Percentiles rank a stretch among this genome's conserved stretches.
These are phyloP conservation scores for Drosophila sturtevanti DNA, from an alignment of 1,140 invertebrate species.

Conservation along the genomic window DNA sequence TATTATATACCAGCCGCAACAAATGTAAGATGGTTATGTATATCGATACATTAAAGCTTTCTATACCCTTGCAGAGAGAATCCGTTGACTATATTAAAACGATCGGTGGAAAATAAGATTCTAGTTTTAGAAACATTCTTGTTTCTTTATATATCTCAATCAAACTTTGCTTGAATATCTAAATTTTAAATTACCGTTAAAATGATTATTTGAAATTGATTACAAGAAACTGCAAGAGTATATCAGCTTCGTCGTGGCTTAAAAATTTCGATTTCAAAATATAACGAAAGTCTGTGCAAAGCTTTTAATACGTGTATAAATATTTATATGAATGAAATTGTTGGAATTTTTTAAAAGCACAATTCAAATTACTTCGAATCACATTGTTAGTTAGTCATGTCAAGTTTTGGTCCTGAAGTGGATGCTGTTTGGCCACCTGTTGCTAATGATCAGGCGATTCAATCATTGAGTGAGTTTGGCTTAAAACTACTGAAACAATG, in stretches of 20 bases:
- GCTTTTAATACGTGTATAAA: background rate
- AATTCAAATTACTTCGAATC: background rate
- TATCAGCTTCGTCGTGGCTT: background rate
- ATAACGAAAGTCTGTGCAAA: background rate
- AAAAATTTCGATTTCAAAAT: background rate
- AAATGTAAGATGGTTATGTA: too few species aligned
- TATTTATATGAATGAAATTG: too few species aligned
- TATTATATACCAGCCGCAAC: too few species aligned
- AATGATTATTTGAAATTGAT: background rate
- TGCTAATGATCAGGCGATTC: background rate
- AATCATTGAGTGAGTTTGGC: background rate
- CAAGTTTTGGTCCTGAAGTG: slow-evolving; percentile 1
- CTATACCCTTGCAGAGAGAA: too few species aligned
- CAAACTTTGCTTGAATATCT: too few species aligned
- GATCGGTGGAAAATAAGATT: too few species aligned
- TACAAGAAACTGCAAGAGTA: background rate
- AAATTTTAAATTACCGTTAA: background rate
- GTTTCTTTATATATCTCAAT: too few species aligned
- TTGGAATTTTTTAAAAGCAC: background rate
- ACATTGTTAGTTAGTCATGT: background rate
- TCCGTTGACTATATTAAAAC: too few species aligned
- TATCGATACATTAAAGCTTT: too few species aligned
- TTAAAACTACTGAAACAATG: background rate
- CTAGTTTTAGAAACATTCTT: too few species aligned
- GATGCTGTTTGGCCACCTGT: background rate